Evolutionary conservation across 2,113 vertebrate genomes (phyloP), one percentile per base, ranked within the genome.

Genomic region (Trematocara marginatum): DNA sequence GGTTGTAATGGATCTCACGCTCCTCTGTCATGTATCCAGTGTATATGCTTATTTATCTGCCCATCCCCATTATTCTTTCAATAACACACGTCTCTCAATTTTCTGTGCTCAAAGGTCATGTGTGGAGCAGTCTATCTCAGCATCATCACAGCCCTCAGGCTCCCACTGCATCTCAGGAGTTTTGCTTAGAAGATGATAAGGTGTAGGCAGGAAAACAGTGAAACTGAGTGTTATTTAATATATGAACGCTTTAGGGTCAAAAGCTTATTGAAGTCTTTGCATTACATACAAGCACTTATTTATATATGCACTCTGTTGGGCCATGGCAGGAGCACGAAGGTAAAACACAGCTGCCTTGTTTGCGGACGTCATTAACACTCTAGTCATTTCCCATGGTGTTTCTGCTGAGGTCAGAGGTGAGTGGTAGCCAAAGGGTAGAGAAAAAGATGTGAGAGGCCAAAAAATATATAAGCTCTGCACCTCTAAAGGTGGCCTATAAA

Each of bases 401-500:
- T 79, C 80, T 69, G 88, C 78, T n/a, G 79, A 79, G 87, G 86
- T 93, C 84, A 84, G 45, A 64, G 84, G 81, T 92, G 61, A 87
- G 49, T 38, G 23, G 66, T 87, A 85, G 91, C 83, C 78, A 49
- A 49, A 26, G 80, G 81, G 59, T 38, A 29, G 35, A 47, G 45
- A 66, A 61, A 78, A 40, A 12, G 16, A 54, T 45, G 7, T 16
- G 42, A 52, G 38, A 40, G 20, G 35, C 8, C 42, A 35, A 35
- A 10, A 81, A 79, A 61, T 89, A 66, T 74, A 78, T 80, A 59
- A 31, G 85, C 45, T 57, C 49, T 88, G 79, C 74, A 86, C 87
- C 92, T 94, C 94, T 92, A 91, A 88, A 88, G 84, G 82, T 66
- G 79, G 86, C 81, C 86, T 93, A 92, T 92, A 84, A 92, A 80